These are phyloP conservation scores for Panagrolaimus sp. DNA, from an alignment of 1,140 invertebrate species.

Conservation along the genomic window DNA sequence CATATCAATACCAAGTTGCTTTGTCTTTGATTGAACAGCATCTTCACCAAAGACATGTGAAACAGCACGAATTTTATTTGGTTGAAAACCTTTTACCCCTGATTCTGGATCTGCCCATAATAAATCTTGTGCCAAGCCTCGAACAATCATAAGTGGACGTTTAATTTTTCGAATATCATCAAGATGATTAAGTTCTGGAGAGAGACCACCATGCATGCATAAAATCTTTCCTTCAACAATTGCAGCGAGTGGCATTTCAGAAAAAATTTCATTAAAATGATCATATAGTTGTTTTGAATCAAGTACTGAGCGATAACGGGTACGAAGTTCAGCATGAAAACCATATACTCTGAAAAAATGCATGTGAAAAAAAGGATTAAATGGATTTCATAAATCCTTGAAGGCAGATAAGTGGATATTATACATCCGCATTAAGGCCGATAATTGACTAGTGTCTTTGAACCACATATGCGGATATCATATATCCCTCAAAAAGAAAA, in stretches of 20 bases:
- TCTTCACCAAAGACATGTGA: conserved; percentile 47
- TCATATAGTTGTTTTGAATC: conserved; percentile 59
- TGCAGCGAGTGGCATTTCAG: conserved; percentile 46
- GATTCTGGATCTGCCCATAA: conserved; percentile 46
- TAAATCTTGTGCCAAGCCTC: conserved; percentile 32
- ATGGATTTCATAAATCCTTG: not conserved
- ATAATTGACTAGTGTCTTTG: too few relatives aligned
- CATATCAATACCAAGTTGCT: conserved; percentile 45
- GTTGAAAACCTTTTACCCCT: conserved; percentile 39
- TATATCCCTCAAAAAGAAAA: not conserved
- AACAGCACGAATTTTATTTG: conserved; percentile 68
- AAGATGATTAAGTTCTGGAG: conserved; percentile 67
- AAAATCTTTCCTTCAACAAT: conserved; percentile 39
- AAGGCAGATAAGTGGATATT: conserved; percentile 20
- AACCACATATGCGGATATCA: not conserved
- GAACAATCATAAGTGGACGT: conserved; percentile 20
- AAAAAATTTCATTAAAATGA: conserved; percentile 55
- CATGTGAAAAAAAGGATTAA: too few relatives aligned
- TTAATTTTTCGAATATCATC: conserved; percentile 51
- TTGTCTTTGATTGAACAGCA: conserved; percentile 34
- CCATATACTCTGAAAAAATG: conserved; percentile 40
- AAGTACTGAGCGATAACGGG: conserved; percentile 20
- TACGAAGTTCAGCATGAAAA: conserved; percentile 30
- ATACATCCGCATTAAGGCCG: too few relatives aligned
- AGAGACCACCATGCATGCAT: conserved; percentile 68